These are phyloP conservation scores for Alentia gelatinosa DNA, from an alignment of 2,888 invertebrate genomes.

Conservation along the genomic window DNA sequence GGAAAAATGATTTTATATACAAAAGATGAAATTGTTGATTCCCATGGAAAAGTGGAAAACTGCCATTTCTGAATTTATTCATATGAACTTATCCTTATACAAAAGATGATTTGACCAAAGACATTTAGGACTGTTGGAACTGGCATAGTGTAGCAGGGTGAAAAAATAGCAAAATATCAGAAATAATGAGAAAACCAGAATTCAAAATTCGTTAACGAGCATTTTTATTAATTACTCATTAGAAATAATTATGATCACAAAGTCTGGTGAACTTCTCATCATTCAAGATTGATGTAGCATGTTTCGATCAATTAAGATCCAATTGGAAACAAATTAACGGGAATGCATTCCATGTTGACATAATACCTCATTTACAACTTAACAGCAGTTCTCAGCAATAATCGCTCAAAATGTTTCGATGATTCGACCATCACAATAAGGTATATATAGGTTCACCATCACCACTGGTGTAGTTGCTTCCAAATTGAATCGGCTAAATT, in stretches of 20 bases:
- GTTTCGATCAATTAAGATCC: not conserved
- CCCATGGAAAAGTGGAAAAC: too few species aligned
- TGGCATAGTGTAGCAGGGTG: too few species aligned
- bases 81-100: too few species aligned
- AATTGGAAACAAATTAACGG: not conserved
- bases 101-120: too few species aligned
- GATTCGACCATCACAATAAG: conserved; percentile 16
- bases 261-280: not conserved
- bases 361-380: not conserved
- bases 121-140: too few species aligned
- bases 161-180: too few species aligned
- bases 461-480: not conserved
- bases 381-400: not conserved
- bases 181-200: too few species aligned
- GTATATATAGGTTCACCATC: not conserved
- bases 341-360: conserved; percentile 14
- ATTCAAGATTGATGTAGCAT: not conserved
- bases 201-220: not conserved
- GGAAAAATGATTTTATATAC: too few species aligned
- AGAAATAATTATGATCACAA: not conserved
- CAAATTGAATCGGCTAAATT: not conserved
- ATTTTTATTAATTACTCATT: not conserved
- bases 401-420: not conserved
- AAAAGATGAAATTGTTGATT: too few species aligned
- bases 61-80: too few species aligned